Base-by-base conservation (phyloP, 2,113 vertebrate genomes). In the Gnathonemus echidnorhynchus region DNA sequence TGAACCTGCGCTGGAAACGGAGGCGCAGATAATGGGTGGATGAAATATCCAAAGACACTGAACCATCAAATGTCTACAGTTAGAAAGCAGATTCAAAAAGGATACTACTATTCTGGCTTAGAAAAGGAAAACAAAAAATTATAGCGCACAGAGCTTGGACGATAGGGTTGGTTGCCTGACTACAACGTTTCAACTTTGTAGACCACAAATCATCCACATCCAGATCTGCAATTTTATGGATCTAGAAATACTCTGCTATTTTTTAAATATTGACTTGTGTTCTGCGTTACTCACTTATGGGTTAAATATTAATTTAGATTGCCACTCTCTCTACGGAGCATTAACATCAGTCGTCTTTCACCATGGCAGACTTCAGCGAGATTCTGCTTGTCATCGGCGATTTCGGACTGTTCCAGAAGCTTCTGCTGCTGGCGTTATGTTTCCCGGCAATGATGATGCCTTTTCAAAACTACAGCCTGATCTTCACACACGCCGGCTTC, bases 361-460 rank as follows among this genome's bases (percentile, higher is more conserved):
- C n/a, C 87, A 97, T 95, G 97, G 91, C 94, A 0, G 94, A 94
- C 0, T 92, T 97, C 0, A 95, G 95, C 19, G 95, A 97, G 88
- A 94, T 97, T 89, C 92, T 98, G 46, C 92, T 90, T 9, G 92
- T 89, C 19, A 88, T 96, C 0, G 97, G 96, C 0, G 96, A 95
- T 58, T 98, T 97, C 80, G 97, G 97, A 85, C 89, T 89, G 0
- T 97, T 98, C 86, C 98, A 99, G 92, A 93, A 96, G 77, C 7
- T 92, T 77, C 87, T 96, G 49, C 89, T 97, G 85, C 58, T 97
- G 42, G 89, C 95, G 7, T 89, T 96, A 0, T 80, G 93, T 66
- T 6, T 96, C 24, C 95, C 95, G 85, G 42, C 93, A 89, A 5
- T 93, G 93, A 66, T 94, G 88, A 21, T 92, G 15, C 66, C 95